A percentile compares a stretch with the other conserved stretches of the same genome.
phyloP scores from a whole-genome alignment of 2,113 vertebrate species.

The Phocoena sinus region DNA sequence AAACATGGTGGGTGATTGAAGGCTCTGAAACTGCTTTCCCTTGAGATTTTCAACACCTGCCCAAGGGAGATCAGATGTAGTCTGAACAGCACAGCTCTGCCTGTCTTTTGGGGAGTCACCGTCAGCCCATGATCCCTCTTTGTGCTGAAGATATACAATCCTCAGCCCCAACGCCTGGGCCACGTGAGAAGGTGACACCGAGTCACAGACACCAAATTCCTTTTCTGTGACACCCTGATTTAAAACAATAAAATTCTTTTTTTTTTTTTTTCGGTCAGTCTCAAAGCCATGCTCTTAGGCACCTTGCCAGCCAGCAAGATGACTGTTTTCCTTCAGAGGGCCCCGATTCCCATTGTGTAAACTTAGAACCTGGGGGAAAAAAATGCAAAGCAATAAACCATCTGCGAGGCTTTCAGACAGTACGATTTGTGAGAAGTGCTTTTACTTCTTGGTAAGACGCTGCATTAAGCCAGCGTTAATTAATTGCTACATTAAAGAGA shows the following conservation, averaged over 20 bases:
- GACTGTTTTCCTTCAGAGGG: neutral
- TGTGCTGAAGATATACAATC: neutral
- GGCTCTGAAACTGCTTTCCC: neutral
- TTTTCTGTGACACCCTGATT: slow-evolving; percentile 27
- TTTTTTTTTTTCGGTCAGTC: neutral
- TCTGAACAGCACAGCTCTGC: neutral
- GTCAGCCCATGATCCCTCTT: neutral
- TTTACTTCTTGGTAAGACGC: neutral
- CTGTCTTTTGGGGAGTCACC: neutral
- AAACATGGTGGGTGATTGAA: neutral
- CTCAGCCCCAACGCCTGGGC: accelerated
- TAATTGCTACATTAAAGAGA: slow-evolving; percentile 59
- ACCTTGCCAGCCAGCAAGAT: slow-evolving; percentile 6
- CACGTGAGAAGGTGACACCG: accelerated
- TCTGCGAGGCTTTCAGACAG: slow-evolving; percentile 41
- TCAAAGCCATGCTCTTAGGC: slow-evolving; percentile 21
- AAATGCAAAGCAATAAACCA: slow-evolving; percentile 39
- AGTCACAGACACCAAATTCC: neutral
- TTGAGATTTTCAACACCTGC: neutral
- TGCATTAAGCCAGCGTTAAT: slow-evolving; percentile 50
- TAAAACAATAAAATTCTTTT: slow-evolving; percentile 5
- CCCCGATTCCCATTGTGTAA: neutral
- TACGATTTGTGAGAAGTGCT: slow-evolving; percentile 35
- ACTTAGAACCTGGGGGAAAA: neutral
- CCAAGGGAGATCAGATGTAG: neutral